Evolutionary conservation across 2,888 invertebrate genomes (phyloP).

Genomic region (Melieria picta): DNA sequence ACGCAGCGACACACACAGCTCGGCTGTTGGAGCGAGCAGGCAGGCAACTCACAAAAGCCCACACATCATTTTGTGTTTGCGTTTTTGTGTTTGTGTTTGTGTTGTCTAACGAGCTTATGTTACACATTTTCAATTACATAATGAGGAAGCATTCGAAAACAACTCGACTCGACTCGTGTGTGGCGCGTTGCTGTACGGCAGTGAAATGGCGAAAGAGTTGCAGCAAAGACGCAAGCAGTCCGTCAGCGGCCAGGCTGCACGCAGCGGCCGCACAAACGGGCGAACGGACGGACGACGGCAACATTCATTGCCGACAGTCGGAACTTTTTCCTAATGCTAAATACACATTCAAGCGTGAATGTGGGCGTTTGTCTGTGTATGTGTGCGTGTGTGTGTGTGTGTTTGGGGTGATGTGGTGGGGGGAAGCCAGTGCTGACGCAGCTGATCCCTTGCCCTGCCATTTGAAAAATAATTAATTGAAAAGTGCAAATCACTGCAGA

Average conservation of each 20-base stretch:
- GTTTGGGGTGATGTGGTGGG: not conserved
- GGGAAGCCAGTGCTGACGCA: slow-evolving; percentile 10
- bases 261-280: no score
- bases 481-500: slow-evolving; percentile 33
- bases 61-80: not conserved
- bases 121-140: slow-evolving; percentile 33
- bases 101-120: slow-evolving; percentile 24
- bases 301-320: slow-evolving; percentile 31
- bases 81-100: slow-evolving; percentile 6
- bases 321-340: slow-evolving; percentile 20
- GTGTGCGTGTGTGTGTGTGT: slow-evolving; percentile 5
- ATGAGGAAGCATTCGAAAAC: slow-evolving; percentile 22
- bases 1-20: no score
- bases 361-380: slow-evolving; percentile 11
- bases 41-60: no score
- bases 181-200: not conserved
- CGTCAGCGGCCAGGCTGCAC: no score
- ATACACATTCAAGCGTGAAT: slow-evolving; percentile 8
- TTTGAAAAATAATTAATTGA: slow-evolving; percentile 32
- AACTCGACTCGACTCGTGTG: not conserved
- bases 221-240: not conserved
- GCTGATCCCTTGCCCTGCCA: slow-evolving; percentile 18
- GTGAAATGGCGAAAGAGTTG: slow-evolving; percentile 29
- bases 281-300: not conserved
- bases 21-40: no score